Evolutionary conservation across 2,113 vertebrate species (phyloP), one percentile per base, ranked within the genome.

Genomic region (Cyprinus carpio): DNA sequence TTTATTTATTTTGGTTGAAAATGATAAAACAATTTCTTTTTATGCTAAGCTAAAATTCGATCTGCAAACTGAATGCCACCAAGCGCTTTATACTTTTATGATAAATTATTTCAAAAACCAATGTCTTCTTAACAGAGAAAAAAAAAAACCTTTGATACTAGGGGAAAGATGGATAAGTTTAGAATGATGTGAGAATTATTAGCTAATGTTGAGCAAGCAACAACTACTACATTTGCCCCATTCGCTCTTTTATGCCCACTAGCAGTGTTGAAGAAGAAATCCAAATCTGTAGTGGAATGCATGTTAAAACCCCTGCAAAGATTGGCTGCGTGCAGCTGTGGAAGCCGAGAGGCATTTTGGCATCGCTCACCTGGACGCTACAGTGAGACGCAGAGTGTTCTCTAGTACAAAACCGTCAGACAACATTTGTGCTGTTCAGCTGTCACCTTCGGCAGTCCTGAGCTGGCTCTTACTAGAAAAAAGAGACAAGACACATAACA

Each of bases 401-500:
- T 82, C 40, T 60, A 40, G 43, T 40, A 83, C 46, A 72, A 72
- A 40, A 23, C 81, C 31, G 9, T 43, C 81, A 83, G 49, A 72
- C 65, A 82, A 72, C 46, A 12, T 82, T 65, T 69, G 64, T n/a
- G 31, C 80, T 51, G 62, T 58, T 74, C 49, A 37, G 49, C 49
- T 83, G 81, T 83, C 81, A 83, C 51, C 49, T 71, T 71, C 67
- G 49, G 62, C 18, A 37, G 31, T 83, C 49, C 67, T 56, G 65
- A 83, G 81, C 67, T 58, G 49, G 49, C 27, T n/a, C 56, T 46
- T 31, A 62, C 37, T 75, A 56, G 67, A 20, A 67, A 75, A 86
- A 27, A 83, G n/a, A 83, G 71, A 86, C 71, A 60, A 60, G 43
- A 86, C 71, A 83, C 58, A 62, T 46, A 81, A 75, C 54, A 72